Evolutionary conservation across 2,113 vertebrate genomes (phyloP), one percentile per base, ranked within the genome.

Genomic region (Fregetta grallaria): DNA sequence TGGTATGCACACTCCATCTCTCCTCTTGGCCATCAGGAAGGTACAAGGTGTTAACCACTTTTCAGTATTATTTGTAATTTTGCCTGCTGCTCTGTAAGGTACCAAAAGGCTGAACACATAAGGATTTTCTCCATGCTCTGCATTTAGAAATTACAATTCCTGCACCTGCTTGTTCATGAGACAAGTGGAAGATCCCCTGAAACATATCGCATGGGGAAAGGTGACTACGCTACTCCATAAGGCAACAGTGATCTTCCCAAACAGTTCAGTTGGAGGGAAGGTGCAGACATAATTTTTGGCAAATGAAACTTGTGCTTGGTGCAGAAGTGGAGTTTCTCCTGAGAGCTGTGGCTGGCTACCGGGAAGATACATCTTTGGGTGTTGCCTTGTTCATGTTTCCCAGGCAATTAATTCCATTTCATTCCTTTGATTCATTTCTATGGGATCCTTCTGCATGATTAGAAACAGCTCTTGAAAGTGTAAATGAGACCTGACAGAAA

Each of bases 121-220:
- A 80, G 26, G 11, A 14, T 58, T 86, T 67, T 10, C 11, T 38
- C 79, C 18, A 9, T n/a, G 34, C 12, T 65, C 40, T 2, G 3
- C 18, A 22, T 62, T 75, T 91, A 72, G 67, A 90, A 90, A 63
- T 7, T 14, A 18, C 40, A 71, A 71, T 86, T 66, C 16, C 65
- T 83, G 36, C 30, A 77, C 17, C 20, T 74, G 38, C 68, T 50
- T 32, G 16, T 63, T 94, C 61, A 71, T 20, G 80, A 62, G n/a
- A n/a, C 4, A 61, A 61, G 22, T 36, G 67, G 73, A 74, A 86
- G 32, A 80, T 55, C 50, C 71, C 14, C 7, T 44, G 42, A 73
- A 71, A 22, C 0, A 13, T 22, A 61, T 10, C 1, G 0, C 30
- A 23, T 12, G 10, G 50, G 59, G 34, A 4, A 81, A 36, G 6